Evolutionary conservation across 2,888 invertebrate genomes (phyloP), one percentile per base, ranked within the genome.

Genomic region (Limenitis arthemis): DNA sequence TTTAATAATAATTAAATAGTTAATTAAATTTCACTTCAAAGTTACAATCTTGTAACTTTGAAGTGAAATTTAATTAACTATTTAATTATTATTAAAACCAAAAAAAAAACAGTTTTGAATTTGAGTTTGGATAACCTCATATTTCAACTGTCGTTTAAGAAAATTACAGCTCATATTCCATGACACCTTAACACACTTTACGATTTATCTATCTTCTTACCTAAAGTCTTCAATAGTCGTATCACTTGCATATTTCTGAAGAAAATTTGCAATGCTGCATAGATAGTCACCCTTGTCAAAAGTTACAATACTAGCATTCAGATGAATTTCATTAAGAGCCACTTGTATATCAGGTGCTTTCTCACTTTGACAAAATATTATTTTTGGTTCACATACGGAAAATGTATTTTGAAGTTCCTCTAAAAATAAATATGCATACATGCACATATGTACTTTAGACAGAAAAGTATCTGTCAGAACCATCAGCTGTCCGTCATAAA

Each of bases 81-180:
- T 20, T 41, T 11, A n/a, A n/a, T n/a, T n/a, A 80, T 34, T 74
- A 81, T n/a, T 73, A 79, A 28, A 67, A n/a, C n/a, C n/a, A n/a
- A n/a, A n/a, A n/a, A n/a, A n/a, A n/a, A n/a, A n/a, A n/a, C n/a
- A n/a, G n/a, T n/a, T n/a, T n/a, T n/a, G n/a, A n/a, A n/a, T n/a
- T n/a, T n/a, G n/a, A n/a, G n/a, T n/a, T n/a, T n/a, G n/a, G n/a
- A n/a, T n/a, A n/a, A n/a, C n/a, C n/a, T n/a, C n/a, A n/a, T n/a
- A n/a, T n/a, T n/a, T n/a, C n/a, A n/a, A n/a, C n/a, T n/a, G n/a
- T n/a, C n/a, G n/a, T 11, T 5, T 9, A 8, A 36, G 5, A 36
- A 36, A 36, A 36, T 36, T 36, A 11, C 4, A 37, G 37, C 8
- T 31, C 20, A 20, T 20, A 20, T 20, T 20, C 20, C 4, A 20